A percentile compares a stretch with the other conserved stretches of the same genome.
phyloP scores from a whole-genome alignment of 2,888 invertebrate species.

The Falcaria lacertinaria region DNA sequence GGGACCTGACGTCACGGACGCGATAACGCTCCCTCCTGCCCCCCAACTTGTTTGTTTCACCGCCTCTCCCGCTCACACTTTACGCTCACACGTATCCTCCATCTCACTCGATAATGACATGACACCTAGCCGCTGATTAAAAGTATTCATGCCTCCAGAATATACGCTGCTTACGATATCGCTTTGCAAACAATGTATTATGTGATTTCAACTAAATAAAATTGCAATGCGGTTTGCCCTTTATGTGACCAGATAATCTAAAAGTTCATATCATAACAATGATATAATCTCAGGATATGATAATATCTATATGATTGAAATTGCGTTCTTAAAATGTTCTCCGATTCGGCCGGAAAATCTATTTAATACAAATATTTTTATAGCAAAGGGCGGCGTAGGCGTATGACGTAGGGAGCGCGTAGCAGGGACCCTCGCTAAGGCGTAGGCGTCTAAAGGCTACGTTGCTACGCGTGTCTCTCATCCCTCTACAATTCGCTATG shows the following conservation, averaged over 20 bases:
- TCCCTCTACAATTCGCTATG: background rate
- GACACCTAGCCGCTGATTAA: slow-evolving; percentile 44
- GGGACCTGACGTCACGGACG: slow-evolving; percentile 79
- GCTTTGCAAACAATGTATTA: slow-evolving; percentile 35
- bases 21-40: slow-evolving; percentile 65
- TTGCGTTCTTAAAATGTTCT: too few relatives aligned
- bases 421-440: background rate
- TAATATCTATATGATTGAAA: too few relatives aligned
- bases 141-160: slow-evolving; percentile 36
- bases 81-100: slow-evolving; percentile 34
- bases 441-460: background rate
- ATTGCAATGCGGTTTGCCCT: background rate
- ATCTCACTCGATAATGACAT: slow-evolving; percentile 56
- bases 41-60: slow-evolving; percentile 47
- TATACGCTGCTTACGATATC: slow-evolving; percentile 28
- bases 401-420: background rate
- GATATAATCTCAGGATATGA: too few relatives aligned
- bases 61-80: slow-evolving; percentile 39
- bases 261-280: background rate
- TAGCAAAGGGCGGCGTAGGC: background rate
- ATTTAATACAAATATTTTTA: too few relatives aligned
- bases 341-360: too few relatives aligned
- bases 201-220: slow-evolving; percentile 30
- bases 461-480: background rate
- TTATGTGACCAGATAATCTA: background rate